These are phyloP conservation scores for Holothuria glaberrima DNA, from an alignment of 35 echinoderm and acorn worm genomes.

Conservation along the genomic window DNA sequence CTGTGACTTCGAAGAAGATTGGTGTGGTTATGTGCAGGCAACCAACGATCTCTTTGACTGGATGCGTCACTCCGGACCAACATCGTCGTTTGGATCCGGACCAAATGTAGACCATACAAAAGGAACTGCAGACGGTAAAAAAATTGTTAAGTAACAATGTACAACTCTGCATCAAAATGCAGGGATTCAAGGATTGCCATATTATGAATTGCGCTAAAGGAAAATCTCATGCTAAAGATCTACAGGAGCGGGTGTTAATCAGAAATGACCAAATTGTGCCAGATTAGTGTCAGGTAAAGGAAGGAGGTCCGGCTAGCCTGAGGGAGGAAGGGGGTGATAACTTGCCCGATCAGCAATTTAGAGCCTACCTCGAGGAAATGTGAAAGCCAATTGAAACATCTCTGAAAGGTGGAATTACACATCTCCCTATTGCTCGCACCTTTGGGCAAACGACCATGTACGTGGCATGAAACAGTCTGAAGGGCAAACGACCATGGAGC, in stretches of 20 bases:
- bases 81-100: conserved; percentile 2
- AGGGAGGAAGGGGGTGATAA: too few species aligned
- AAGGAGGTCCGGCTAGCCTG: too few species aligned
- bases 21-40: conserved; percentile 28
- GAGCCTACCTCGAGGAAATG: too few species aligned
- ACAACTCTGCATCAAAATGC: background rate
- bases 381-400: too few species aligned
- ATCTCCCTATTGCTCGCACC: too few species aligned
- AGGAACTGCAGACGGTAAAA: conserved; percentile 31
- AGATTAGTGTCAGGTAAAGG: background rate
- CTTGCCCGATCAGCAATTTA: too few species aligned
- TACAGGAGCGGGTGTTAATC: background rate
- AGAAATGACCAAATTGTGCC: background rate
- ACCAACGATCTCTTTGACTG: conserved; percentile 51
- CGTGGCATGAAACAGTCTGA: too few species aligned
- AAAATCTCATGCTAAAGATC: background rate
- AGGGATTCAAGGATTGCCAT: background rate
- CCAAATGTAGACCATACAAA: conserved; percentile 35
- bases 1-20: conserved; percentile 73
- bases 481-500: too few species aligned
- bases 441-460: too few species aligned
- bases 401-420: too few species aligned
- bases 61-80: conserved; percentile 29
- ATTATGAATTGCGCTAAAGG: background rate
- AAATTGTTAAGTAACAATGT: background rate